Evolutionary conservation across 2,888 invertebrate genomes (phyloP), one percentile per base, ranked within the genome.

Genomic region (Smittia sp.): DNA sequence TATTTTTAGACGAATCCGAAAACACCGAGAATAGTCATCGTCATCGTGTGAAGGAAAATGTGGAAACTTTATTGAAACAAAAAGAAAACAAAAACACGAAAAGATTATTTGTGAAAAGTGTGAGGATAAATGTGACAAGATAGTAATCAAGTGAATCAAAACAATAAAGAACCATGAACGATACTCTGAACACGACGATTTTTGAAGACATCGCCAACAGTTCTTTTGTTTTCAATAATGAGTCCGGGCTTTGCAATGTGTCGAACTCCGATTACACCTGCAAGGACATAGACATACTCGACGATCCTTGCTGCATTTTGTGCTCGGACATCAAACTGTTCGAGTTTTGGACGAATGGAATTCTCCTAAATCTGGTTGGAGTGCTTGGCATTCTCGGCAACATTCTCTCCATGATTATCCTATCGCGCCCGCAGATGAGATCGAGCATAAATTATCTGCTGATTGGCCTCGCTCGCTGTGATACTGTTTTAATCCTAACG

Each of bases 361-460:
- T 95, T 76, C 84, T 94, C 76, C 85, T 94, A 74, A 94, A 93
- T 81, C 82, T 88, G 66, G 88, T 96, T 78, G 93, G 92, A 74
- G 82, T 91, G 25, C 89, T 91, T 78, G 97, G 96, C 4, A 88
- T 96, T 75, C 85, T 94, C 62, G 97, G 96, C 76, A 97, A 96
- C 83, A 87, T 92, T 74, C 90, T 97, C 74, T 90, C 96, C 52
- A 93, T 94, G 86, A 89, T 96, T 75, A 95, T 96, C 77, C 85
- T 96, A 70, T 92, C 94, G 74, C 88, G 95, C 74, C 95, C 96
- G 24, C 92, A 96, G 83, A 97, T 98, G 97, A 89, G 93, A 78
- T 95, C 95, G 75, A 96, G 96, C 79, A 94, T 97, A 80, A 97
- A 97, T 83, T 94, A 95, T 82, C 88, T 97, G 79, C 87, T 98